Conservation (phyloP, 1,140 invertebrate genomes). For the Lordiphosa clarofinis region DNA sequence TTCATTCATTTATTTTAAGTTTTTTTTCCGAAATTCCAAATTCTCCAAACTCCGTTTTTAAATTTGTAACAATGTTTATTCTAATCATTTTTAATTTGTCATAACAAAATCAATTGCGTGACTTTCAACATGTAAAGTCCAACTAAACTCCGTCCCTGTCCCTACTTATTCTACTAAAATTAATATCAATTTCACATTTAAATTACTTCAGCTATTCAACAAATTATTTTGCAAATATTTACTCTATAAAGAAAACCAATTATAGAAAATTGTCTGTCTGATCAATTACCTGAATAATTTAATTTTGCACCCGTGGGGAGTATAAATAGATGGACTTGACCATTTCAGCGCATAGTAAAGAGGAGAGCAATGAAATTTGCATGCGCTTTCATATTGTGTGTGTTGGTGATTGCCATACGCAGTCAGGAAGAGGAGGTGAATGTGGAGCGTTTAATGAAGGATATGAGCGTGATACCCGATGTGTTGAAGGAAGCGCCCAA, state of each 20-base stretch:
- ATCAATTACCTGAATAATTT: slow-evolving; percentile 5
- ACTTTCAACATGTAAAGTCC: too few species aligned
- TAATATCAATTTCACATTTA: slow-evolving; percentile 8
- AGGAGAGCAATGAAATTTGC: slow-evolving; percentile 36
- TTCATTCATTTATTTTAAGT: too few species aligned
- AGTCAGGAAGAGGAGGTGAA: slow-evolving; percentile 32
- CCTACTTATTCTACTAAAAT: background rate
- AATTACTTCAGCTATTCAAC: slow-evolving; percentile 3
- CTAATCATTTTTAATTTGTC: too few species aligned
- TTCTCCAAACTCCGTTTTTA: too few species aligned
- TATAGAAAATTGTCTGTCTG: slow-evolving; percentile 7
- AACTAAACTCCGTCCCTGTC: too few species aligned
- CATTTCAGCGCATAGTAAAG: background rate
- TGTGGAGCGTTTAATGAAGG: slow-evolving; percentile 49
- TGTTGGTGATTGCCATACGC: slow-evolving; percentile 5
- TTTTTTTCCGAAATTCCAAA: too few species aligned
- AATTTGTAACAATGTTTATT: too few species aligned
- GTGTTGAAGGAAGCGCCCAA: slow-evolving; percentile 84
- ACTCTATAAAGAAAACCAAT: background rate
- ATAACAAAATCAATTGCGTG: too few species aligned
- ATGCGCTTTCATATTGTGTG: slow-evolving; percentile 12
- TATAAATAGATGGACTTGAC: background rate
- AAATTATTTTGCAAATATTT: slow-evolving; percentile 11
- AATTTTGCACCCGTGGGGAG: too few species aligned
- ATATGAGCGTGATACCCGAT: slow-evolving; percentile 83